A percentile compares a stretch with the other conserved stretches of the same genome.
phyloP scores from a whole-genome alignment of 2,888 invertebrate genomes.

The Salticus scenicus region DNA sequence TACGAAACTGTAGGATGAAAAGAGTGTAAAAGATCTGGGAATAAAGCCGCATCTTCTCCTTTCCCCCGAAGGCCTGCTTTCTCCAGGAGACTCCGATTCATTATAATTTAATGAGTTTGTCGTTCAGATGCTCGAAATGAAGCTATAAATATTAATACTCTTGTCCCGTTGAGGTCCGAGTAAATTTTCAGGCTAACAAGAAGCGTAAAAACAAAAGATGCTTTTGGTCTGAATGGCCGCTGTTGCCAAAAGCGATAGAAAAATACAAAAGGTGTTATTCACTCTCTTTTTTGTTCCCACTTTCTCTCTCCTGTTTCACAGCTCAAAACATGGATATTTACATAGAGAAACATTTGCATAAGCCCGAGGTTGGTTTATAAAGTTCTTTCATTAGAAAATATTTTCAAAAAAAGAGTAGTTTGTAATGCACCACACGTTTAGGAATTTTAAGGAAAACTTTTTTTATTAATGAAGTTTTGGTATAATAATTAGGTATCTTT shows the following conservation, averaged over 20 bases:
- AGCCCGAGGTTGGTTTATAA: too few relatives aligned
- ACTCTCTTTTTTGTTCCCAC: too few relatives aligned
- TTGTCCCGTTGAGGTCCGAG: constrained; percentile 39
- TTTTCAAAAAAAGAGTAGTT: too few relatives aligned
- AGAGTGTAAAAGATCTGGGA: not conserved
- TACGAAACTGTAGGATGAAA: constrained; percentile 35
- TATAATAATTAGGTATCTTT: too few relatives aligned
- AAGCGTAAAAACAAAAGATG: not conserved
- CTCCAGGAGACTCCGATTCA: constrained; percentile 49
- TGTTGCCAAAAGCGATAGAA: not conserved
- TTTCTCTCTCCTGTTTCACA: too few relatives aligned
- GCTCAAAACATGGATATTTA: not conserved
- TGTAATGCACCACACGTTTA: too few relatives aligned
- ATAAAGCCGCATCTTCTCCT: not conserved
- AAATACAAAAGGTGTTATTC: not conserved
- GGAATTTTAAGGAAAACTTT: too few relatives aligned
- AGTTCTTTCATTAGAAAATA: too few relatives aligned
- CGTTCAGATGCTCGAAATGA: constrained; percentile 49
- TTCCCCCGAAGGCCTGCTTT: not conserved
- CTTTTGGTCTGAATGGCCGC: not conserved
- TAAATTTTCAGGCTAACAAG: constrained; percentile 33
- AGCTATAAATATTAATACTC: constrained; percentile 68
- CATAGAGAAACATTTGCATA: not conserved
- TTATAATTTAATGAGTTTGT: constrained; percentile 70
- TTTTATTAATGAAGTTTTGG: too few relatives aligned